Evolutionary conservation across 64 coral and sea anemone genomes (phyloP).

Genomic region (Astreopora myriophthalma): DNA sequence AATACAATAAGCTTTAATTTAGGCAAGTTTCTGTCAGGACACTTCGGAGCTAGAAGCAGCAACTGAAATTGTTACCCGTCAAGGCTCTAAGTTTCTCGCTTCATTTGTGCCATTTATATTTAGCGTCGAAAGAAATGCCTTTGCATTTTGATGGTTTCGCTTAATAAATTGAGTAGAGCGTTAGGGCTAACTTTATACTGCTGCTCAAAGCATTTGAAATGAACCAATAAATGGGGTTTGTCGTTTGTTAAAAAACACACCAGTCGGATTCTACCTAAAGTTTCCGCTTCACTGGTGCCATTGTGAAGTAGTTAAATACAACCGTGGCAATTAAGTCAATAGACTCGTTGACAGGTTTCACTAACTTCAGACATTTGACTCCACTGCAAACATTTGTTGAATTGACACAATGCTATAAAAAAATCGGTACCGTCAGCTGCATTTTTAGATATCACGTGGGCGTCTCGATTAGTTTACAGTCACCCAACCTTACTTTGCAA

Average conservation of each 20-base stretch:
- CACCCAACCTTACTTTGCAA: no score
- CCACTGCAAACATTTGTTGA: conserved; percentile 7
- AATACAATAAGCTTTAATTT: conserved; percentile 13
- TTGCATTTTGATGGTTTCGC: no score
- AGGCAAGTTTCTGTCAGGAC: background rate
- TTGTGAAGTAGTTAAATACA: background rate
- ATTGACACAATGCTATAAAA: background rate
- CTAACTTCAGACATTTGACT: no score
- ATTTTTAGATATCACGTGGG: background rate
- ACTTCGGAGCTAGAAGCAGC: no score
- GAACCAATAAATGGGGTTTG: background rate
- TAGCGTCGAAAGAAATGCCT: no score
- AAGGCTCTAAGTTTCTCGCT: no score
- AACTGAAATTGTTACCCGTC: no score
- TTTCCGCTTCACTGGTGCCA: background rate
- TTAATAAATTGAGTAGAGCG: no score
- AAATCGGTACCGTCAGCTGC: background rate
- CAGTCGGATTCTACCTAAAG: background rate
- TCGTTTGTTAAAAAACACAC: background rate
- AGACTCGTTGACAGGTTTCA: background rate
- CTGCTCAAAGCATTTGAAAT: no score
- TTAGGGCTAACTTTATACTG: no score
- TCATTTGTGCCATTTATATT: no score
- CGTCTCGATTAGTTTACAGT: background rate
- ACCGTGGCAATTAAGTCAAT: background rate